Evolutionary conservation across 2,113 vertebrate species (phyloP), one percentile per base, ranked within the genome.

Genomic region (Ageneiosus marmoratus): DNA sequence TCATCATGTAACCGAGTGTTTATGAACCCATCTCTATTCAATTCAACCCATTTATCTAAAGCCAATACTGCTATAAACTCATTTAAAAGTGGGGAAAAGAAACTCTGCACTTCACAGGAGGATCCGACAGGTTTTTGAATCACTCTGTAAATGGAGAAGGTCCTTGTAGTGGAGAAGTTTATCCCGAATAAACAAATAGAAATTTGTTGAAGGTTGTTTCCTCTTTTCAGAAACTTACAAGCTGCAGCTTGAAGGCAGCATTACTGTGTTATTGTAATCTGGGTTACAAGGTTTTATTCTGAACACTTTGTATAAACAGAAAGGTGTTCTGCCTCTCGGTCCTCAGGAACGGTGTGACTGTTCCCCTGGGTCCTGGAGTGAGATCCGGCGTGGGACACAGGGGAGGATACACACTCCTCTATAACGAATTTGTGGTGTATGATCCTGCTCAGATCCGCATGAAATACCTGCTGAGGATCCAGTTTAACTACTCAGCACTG

Each of bases 361-460:
- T 98, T 11, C 96, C 96, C 0, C 86, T 97, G 91, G 96, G 96
- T 1, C 96, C 96, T 0, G 88, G 88, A 0, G 75, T 86, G 76
- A 91, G 91, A 85, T 95, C 95, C 0, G 91, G 92, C 0, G 74
- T 94, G 81, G 85, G 85, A 11, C 92, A 92, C 53, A 56, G 69
- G 1, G 87, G 82, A 0, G 91, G 91, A 29, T 98, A 96, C 87
- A 94, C 94, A 0, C 95, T 98, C 22, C 95, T 97, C 73, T 98
- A 97, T 90, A 98, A 97, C 8, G 97, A 98, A 89, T 98, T 92
- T 84, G 90, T 97, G 0, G 94, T 98, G 44, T 98, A 97, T 82
- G 92, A 93, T 75, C 93, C 95, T 0, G 89, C 91, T 2, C 96
- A 97, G 91, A 91, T 91, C 15, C 93, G 90, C 70, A 96, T 97